Percentiles rank a stretch among this genome's conserved stretches.
phyloP scores from a whole-genome alignment of 2,113 vertebrate species.

The Phalacrocorax brasilianus region DNA sequence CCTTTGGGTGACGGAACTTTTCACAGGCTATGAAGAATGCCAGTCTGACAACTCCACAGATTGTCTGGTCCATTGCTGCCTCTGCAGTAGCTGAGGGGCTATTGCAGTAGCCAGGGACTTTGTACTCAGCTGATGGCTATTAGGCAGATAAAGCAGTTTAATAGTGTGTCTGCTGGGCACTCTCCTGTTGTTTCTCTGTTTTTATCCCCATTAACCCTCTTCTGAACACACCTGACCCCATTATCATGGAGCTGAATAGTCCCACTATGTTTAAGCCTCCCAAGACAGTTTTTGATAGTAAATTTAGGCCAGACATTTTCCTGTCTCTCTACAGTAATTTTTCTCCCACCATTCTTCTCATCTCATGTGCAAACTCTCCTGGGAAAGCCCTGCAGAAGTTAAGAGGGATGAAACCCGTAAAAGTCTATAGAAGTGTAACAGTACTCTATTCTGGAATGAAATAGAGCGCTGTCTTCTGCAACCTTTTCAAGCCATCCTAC shows the following conservation, averaged over 20 bases:
- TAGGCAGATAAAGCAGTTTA: background rate
- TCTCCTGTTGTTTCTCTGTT: background rate
- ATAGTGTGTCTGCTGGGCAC: background rate
- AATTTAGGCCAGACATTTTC: background rate
- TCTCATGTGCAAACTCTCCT: background rate
- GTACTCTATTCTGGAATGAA: background rate
- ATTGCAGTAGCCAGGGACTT: background rate
- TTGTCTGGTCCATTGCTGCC: background rate
- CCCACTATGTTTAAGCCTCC: background rate
- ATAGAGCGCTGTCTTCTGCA: background rate
- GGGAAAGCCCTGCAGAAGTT: constrained; percentile 3
- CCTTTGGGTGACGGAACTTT: background rate
- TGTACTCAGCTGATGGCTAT: background rate
- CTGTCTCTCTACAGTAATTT: background rate
- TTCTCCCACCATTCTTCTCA: background rate
- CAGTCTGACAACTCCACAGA: background rate
- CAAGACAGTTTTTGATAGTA: background rate
- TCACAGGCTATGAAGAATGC: background rate
- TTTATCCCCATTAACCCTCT: background rate
- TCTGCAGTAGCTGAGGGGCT: background rate
- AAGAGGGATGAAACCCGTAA: background rate
- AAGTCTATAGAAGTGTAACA: background rate
- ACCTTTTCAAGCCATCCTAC: background rate
- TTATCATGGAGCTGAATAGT: background rate
- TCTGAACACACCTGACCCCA: background rate